A percentile compares a stretch with the other conserved stretches of the same genome.
phyloP scores from a whole-genome alignment of 1,140 invertebrate genomes.

The Formica exsecta region DNA sequence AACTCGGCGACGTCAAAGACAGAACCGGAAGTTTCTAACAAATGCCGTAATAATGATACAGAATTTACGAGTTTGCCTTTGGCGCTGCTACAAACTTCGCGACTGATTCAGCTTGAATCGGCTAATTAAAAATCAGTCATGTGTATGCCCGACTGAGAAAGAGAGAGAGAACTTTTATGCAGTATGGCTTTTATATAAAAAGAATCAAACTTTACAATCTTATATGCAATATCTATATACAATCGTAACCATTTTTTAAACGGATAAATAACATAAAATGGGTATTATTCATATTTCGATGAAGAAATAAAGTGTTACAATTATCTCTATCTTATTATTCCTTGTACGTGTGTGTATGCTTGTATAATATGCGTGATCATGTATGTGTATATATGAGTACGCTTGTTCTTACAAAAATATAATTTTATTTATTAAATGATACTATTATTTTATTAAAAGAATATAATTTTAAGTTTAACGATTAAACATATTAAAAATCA shows the following conservation, averaged over 20 bases:
- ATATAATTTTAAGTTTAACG: background rate
- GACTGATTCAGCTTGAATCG: background rate
- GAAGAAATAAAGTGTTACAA: background rate
- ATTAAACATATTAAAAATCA: background rate
- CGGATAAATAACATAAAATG: background rate
- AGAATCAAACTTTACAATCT: background rate
- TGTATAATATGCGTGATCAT: too few relatives aligned
- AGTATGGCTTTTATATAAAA: background rate
- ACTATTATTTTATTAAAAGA: background rate
- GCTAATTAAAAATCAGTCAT: slow-evolving; percentile 20
- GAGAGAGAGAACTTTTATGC: background rate
- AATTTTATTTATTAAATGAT: background rate
- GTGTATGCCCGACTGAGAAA: background rate
- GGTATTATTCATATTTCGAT: background rate
- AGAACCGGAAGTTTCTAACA: slow-evolving; percentile 40
- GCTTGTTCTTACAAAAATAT: too few relatives aligned
- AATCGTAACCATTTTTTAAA: background rate
- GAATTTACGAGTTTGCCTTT: slow-evolving; percentile 49
- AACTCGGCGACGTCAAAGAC: slow-evolving; percentile 34
- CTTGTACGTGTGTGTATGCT: background rate
- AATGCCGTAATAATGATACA: slow-evolving; percentile 38
- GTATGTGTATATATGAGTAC: too few relatives aligned
- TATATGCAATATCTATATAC: too few relatives aligned
- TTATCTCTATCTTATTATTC: background rate
- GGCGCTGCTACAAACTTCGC: background rate